Percentiles rank a stretch among this genome's conserved stretches.
These are phyloP conservation scores for Eospalax fontanierii DNA, from an alignment of 2,797 vertebrate species.

Conservation along the genomic window DNA sequence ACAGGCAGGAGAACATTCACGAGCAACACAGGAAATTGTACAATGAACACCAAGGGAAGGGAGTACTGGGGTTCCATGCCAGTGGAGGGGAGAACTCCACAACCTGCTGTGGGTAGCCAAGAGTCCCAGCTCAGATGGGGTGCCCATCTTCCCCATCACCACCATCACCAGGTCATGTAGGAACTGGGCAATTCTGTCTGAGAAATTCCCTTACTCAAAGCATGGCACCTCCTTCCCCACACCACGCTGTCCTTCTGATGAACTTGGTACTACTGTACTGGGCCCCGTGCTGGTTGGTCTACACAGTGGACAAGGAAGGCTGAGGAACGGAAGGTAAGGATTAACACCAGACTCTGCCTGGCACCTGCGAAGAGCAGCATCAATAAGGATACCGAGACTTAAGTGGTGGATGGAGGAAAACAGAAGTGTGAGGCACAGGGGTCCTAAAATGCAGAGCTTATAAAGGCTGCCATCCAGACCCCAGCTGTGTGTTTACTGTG, in stretches of 20 bases:
- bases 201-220: neutral
- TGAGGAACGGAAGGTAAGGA: neutral
- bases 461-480: neutral
- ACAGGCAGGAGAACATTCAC: neutral
- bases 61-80: neutral
- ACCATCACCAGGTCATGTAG: neutral
- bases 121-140: neutral
- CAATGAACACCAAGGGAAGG: neutral
- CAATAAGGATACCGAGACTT: neutral
- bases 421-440: neutral
- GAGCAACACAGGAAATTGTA: neutral
- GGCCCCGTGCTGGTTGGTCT: neutral
- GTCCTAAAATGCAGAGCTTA: neutral
- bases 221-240: neutral
- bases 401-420: conserved; percentile 28
- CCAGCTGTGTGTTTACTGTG: neutral
- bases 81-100: neutral
- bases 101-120: neutral
- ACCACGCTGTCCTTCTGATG: neutral
- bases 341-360: rapidly evolving
- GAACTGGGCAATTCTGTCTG: neutral
- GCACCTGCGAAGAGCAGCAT: neutral
- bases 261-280: neutral
- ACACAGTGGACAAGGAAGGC: rapidly evolving
- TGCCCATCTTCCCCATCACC: neutral